Conservation (phyloP, 2,113 vertebrate species). For the Furnarius figulus region DNA sequence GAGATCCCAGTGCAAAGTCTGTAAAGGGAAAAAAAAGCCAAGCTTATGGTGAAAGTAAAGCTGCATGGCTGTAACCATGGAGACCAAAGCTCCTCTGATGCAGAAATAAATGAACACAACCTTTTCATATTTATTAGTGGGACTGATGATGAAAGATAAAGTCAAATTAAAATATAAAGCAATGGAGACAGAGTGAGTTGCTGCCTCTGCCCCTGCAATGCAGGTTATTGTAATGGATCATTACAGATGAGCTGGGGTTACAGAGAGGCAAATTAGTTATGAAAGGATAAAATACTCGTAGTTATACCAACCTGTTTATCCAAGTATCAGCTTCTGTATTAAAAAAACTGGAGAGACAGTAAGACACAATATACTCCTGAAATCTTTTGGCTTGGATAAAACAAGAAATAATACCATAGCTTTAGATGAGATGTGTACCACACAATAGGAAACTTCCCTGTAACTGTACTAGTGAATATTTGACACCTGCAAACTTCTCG, state of each 20-base stretch:
- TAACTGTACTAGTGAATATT: not conserved
- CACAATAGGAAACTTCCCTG: not conserved
- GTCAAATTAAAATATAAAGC: conserved; percentile 41
- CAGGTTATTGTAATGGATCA: not conserved
- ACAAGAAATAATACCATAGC: not conserved
- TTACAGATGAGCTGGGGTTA: not conserved
- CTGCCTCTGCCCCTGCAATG: conserved; percentile 22
- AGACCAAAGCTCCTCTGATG: conserved; percentile 41
- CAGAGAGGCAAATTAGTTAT: not conserved
- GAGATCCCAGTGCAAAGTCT: not conserved
- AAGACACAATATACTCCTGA: not conserved
- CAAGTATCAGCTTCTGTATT: conserved; percentile 8
- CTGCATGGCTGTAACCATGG: conserved; percentile 56
- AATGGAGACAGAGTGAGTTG: not conserved
- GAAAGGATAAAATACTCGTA: not conserved
- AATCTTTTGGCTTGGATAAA: not conserved
- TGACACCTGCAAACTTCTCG: not conserved
- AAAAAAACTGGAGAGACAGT: not conserved
- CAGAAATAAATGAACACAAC: conserved; percentile 59
- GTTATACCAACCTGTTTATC: conserved; percentile 2
- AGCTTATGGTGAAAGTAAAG: conserved; percentile 26
- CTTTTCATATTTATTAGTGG: conserved; percentile 57
- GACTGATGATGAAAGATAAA: conserved; percentile 48
- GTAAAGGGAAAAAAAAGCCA: not conserved
- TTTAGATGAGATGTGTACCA: not conserved